Percentiles rank a stretch among this genome's conserved stretches.
These are phyloP conservation scores for Drosophila trichaetosa DNA, from an alignment of 2,888 invertebrate species.

Conservation along the genomic window DNA sequence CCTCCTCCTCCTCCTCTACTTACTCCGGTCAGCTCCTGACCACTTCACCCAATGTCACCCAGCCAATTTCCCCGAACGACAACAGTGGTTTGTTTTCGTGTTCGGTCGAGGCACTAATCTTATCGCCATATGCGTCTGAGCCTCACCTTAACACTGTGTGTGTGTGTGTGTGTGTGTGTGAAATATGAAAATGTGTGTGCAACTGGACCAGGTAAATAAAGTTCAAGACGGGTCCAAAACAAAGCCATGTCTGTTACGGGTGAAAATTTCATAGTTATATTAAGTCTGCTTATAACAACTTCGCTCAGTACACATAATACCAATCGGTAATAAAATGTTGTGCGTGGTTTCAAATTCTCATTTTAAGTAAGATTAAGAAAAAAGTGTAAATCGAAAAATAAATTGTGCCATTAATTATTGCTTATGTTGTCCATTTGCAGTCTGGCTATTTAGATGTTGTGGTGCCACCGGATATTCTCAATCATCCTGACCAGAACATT, in stretches of 20 bases:
- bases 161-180: neutral
- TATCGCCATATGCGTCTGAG: constrained; percentile 59
- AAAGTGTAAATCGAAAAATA: neutral
- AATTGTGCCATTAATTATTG: neutral
- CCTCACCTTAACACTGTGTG: constrained; percentile 41
- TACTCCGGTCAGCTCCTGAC: neutral
- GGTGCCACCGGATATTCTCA: constrained; percentile 94
- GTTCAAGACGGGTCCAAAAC: neutral
- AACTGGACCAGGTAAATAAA: constrained; percentile 11
- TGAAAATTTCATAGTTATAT: constrained; percentile 2
- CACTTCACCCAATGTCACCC: constrained; percentile 11
- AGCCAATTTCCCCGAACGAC: constrained; percentile 34
- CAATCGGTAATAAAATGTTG: neutral
- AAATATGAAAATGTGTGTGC: neutral
- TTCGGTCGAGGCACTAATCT: constrained; percentile 51
- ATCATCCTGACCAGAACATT: constrained; percentile 85
- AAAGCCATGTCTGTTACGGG: neutral
- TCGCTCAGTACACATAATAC: neutral
- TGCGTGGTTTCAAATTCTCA: neutral
- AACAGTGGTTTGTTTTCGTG: constrained; percentile 33
- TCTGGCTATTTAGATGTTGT: constrained; percentile 94
- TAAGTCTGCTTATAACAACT: neutral
- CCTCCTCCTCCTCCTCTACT: neutral
- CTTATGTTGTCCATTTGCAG: constrained; percentile 85
- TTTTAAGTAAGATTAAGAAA: neutral